These are phyloP conservation scores for Antheraea mylitta DNA, from an alignment of 1,140 invertebrate species.

Conservation along the genomic window DNA sequence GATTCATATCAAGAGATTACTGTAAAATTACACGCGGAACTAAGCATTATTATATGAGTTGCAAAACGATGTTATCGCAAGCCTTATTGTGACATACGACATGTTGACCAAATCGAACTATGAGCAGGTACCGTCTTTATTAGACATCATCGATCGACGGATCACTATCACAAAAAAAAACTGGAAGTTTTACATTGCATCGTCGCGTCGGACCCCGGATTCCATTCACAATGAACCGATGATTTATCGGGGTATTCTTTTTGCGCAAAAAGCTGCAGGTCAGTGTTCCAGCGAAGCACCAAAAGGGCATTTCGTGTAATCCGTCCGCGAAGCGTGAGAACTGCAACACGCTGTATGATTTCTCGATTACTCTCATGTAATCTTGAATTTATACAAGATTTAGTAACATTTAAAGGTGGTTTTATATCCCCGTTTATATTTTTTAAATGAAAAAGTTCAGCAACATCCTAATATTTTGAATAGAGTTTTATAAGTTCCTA, in stretches of 20 bases:
- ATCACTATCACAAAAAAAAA: slow-evolving; percentile 61
- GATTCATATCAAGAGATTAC: slow-evolving; percentile 10
- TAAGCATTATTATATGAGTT: slow-evolving; percentile 39
- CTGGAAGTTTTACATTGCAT: slow-evolving; percentile 42
- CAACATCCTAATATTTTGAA: too few relatives aligned
- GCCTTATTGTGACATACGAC: slow-evolving; percentile 68
- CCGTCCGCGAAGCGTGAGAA: slow-evolving; percentile 65
- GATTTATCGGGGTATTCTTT: slow-evolving; percentile 71
- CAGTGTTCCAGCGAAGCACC: slow-evolving; percentile 64
- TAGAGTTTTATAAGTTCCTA: too few relatives aligned
- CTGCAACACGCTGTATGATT: slow-evolving; percentile 4
- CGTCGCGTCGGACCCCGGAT: slow-evolving; percentile 46
- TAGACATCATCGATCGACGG: slow-evolving; percentile 49
- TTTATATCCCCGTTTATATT: too few relatives aligned
- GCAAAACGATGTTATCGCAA: slow-evolving; percentile 52
- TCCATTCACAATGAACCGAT: slow-evolving; percentile 56
- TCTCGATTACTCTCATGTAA: background rate
- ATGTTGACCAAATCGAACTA: slow-evolving; percentile 65
- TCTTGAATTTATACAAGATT: background rate
- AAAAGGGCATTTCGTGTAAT: slow-evolving; percentile 73
- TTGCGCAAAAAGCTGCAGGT: slow-evolving; percentile 69
- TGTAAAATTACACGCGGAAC: slow-evolving; percentile 59
- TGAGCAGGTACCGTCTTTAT: slow-evolving; percentile 67
- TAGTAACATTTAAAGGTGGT: background rate
- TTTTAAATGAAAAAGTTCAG: too few relatives aligned